Evolutionary conservation across 2,888 invertebrate species (phyloP).

Genomic region (Phytoseiulus persimilis): DNA sequence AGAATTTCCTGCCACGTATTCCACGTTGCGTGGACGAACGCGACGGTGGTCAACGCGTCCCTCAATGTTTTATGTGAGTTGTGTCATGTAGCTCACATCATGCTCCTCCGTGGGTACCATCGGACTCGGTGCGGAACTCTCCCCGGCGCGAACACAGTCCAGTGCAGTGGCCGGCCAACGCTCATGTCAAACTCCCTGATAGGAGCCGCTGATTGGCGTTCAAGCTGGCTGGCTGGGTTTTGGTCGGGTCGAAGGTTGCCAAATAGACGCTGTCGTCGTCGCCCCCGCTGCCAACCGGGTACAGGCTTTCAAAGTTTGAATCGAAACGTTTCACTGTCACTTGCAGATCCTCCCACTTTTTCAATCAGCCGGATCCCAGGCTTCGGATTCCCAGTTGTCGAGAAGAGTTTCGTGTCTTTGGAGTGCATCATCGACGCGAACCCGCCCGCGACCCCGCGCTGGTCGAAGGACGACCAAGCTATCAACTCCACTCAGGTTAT

Average conservation of each 20-base stretch:
- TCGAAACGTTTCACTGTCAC: background rate
- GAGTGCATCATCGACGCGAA: conserved; percentile 89
- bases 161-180: too few species aligned
- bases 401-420: conserved; percentile 77
- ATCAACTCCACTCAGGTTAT: conserved; percentile 52
- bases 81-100: background rate
- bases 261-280: conserved; percentile 6
- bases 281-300: background rate
- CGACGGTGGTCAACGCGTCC: conserved; percentile 55
- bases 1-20: conserved; percentile 70
- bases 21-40: conserved; percentile 59
- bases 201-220: background rate
- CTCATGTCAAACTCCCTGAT: background rate
- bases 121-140: background rate
- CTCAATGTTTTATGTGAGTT: conserved; percentile 64
- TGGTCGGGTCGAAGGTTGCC: background rate
- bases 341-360: conserved; percentile 78
- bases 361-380: conserved; percentile 85
- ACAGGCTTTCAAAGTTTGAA: background rate
- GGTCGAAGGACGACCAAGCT: conserved; percentile 58
- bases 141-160: too few species aligned
- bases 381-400: conserved; percentile 76
- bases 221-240: background rate
- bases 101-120: background rate
- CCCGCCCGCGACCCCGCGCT: conserved; percentile 72